Evolutionary conservation across 2,797 vertebrate species (phyloP).

Genomic region (Phalloptychus januarius): DNA sequence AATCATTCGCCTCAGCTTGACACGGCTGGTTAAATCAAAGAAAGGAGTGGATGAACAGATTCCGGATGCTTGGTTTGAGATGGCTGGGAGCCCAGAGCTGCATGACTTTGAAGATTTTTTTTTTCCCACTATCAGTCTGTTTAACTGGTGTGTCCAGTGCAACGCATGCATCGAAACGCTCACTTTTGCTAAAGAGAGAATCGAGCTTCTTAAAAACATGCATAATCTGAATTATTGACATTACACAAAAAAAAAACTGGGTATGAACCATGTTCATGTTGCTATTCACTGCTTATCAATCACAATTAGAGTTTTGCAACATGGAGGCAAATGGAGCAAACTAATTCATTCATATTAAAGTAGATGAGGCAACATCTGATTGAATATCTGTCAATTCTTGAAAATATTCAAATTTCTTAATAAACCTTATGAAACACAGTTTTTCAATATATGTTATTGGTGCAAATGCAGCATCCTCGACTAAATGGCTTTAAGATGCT

Average conservation of each 20-base stretch:
- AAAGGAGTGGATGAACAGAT: constrained; percentile 52
- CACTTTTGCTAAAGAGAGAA: constrained; percentile 21
- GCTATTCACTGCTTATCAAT: not conserved
- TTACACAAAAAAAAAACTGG: not conserved
- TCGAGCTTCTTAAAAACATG: constrained; percentile 25
- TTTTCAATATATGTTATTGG: not conserved
- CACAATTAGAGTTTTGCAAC: not conserved
- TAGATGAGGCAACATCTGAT: not conserved
- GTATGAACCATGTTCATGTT: not conserved
- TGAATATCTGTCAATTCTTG: not conserved
- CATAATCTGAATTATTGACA: constrained; percentile 7
- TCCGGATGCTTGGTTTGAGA: constrained; percentile 27
- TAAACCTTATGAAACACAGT: not conserved
- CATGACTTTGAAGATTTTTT: constrained; percentile 63
- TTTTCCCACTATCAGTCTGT: constrained; percentile 57
- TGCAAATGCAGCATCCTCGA: not conserved
- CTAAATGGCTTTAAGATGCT: not conserved
- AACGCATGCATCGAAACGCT: constrained; percentile 38
- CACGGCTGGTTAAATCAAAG: constrained; percentile 60
- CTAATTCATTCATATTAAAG: not conserved
- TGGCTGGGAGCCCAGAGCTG: constrained; percentile 56
- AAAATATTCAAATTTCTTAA: not conserved
- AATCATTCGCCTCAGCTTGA: constrained; percentile 54
- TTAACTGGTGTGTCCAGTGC: constrained; percentile 49
- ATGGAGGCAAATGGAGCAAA: not conserved